Base-by-base conservation (phyloP, 2,888 invertebrate genomes). In the Temnothorax ravouxi region DNA sequence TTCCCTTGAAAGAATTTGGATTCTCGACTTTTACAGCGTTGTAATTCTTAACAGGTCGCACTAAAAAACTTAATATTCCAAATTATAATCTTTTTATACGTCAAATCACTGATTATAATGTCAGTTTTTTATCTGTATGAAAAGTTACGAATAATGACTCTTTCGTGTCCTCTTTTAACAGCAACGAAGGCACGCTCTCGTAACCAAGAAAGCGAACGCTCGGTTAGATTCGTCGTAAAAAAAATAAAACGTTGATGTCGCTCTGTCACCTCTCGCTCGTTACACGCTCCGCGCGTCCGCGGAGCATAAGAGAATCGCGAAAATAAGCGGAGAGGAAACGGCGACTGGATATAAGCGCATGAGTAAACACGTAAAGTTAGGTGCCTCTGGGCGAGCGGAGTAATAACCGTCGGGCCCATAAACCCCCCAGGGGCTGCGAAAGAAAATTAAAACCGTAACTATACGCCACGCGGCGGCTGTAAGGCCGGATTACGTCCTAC, bases 391-490 rank as follows among this genome's bases (percentile, higher is more conserved):
- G 47, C n/a, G 76, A 3, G 66, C 62, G 25, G 52, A 38, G 44
- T 83, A 69, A 80, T 52, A 75, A 69, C 69, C 52, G 74, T 69
- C 50, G 75, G 59, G 67, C 83, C 77, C 83, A 86, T 86, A 86
- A 83, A 86, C 25, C 71, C 25, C 54, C 25, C 54, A 5, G 72
- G 41, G 50, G 79, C 71, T 76, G 69, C 72, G 75, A 83, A 86
- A 86, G 85, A 86, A 83, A 85, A 86, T 86, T 86, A 86, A 86
- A 86, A 86, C 59, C 83, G 85, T 86, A 85, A 85, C 85, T 79
- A 85, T 83, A 85, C 75, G 61, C 67, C 18, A 54, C 62, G 81
- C 44, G 54, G 41, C 62, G 61, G 75, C 59, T 59, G 69, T 50
- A 44, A 18, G 47, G 9, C 79, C 50, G 25, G 47, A 44, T 71